A percentile compares a stretch with the other conserved stretches of the same genome.
These are phyloP conservation scores for Pollenia amentaria DNA, from an alignment of 2,888 invertebrate genomes.

Conservation along the genomic window DNA sequence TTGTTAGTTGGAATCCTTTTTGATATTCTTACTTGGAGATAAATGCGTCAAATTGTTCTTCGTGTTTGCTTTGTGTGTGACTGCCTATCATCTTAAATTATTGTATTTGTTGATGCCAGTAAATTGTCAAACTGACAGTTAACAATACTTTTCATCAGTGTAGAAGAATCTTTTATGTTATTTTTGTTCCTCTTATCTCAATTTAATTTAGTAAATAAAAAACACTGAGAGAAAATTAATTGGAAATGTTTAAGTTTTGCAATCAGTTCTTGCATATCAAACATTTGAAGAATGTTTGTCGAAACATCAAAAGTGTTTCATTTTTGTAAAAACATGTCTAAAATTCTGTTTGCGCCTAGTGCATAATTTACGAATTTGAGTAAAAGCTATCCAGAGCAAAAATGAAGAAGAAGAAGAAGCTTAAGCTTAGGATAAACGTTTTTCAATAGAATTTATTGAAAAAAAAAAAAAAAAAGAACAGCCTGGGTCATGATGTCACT, in stretches of 20 bases:
- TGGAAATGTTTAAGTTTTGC: not conserved
- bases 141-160: conserved; percentile 74
- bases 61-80: not conserved
- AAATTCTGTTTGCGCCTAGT: no score
- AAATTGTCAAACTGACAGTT: conserved; percentile 82
- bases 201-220: conserved; percentile 31
- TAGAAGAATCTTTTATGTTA: conserved; percentile 38
- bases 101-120: conserved; percentile 76
- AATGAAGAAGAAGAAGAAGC: no score
- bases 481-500: no score
- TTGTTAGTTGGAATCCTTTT: conserved; percentile 45
- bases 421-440: no score
- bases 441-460: no score
- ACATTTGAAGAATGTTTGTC: no score
- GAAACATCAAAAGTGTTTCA: no score
- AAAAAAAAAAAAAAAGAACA: no score
- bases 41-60: conserved; percentile 53
- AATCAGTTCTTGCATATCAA: no score
- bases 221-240: conserved; percentile 32
- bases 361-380: no score
- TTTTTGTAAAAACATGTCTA: no score
- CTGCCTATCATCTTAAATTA: conserved; percentile 46
- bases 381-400: no score
- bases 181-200: conserved; percentile 44
- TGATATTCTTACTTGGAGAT: conserved; percentile 31